Conservation (phyloP, 2,888 invertebrate species). For the Fragum whitleyi region DNA sequence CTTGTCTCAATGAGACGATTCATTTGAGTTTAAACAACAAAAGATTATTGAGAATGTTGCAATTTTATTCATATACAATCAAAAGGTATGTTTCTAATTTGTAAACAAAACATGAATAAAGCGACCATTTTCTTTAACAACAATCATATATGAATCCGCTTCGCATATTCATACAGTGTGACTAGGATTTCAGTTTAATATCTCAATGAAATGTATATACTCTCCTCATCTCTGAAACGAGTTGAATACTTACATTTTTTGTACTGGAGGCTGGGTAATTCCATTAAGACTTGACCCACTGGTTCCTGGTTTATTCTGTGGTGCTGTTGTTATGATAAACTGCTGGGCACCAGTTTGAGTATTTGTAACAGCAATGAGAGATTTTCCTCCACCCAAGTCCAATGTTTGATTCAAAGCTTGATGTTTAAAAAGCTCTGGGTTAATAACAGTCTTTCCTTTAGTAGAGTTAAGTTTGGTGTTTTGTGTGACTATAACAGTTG, state of each 20-base stretch:
- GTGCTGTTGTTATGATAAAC: slow-evolving; percentile 58
- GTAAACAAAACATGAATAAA: no score
- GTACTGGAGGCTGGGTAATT: slow-evolving; percentile 43
- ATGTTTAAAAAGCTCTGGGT: slow-evolving; percentile 63
- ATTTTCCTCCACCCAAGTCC: slow-evolving; percentile 59
- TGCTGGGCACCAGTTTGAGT: slow-evolving; percentile 57
- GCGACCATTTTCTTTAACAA: no score
- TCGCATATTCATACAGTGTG: no score
- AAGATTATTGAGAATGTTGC: no score
- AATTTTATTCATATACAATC: no score
- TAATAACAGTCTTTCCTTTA: slow-evolving; percentile 64
- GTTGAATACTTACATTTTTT: slow-evolving; percentile 51
- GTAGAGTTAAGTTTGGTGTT: slow-evolving; percentile 51
- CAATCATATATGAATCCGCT: no score
- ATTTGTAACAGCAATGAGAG: slow-evolving; percentile 55
- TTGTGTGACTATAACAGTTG: slow-evolving; percentile 69
- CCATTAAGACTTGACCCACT: slow-evolving; percentile 45
- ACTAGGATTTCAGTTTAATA: no score
- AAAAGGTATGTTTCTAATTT: no score
- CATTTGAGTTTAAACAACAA: no score
- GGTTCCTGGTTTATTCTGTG: slow-evolving; percentile 37
- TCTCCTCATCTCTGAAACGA: no score
- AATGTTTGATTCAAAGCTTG: slow-evolving; percentile 68
- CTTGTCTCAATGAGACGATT: no score
- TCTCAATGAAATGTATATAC: no score